phyloP scores from a whole-genome alignment of 2,113 vertebrate species.

The Hippocampus guttulatus region DNA sequence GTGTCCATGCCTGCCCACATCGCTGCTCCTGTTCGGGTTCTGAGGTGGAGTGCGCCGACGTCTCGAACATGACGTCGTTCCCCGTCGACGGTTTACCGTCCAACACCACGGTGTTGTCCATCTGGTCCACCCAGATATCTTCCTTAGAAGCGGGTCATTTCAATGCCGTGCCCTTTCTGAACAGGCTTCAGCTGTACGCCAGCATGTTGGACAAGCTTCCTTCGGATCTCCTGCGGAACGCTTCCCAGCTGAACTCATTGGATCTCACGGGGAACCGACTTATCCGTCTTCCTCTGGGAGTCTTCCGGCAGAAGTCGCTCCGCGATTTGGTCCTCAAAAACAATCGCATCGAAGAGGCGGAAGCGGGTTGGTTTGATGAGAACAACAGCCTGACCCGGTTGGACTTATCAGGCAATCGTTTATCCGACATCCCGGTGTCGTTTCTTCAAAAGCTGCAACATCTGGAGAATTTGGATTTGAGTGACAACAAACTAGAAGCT shows the following conservation, averaged over 20 bases:
- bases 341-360: slow-evolving; percentile 62
- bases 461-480: slow-evolving; percentile 72
- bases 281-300: slow-evolving; percentile 53
- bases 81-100: slow-evolving; percentile 55
- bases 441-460: slow-evolving; percentile 56
- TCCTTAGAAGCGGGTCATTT: slow-evolving; percentile 50
- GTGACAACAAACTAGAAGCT: slow-evolving; percentile 68
- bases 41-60: slow-evolving; percentile 62
- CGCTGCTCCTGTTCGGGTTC: slow-evolving; percentile 61
- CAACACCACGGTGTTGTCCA: slow-evolving; percentile 56
- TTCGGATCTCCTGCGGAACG: slow-evolving; percentile 45
- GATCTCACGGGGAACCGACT: slow-evolving; percentile 79
- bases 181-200: slow-evolving; percentile 77
- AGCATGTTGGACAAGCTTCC: slow-evolving; percentile 69
- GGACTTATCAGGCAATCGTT: slow-evolving; percentile 71
- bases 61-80: slow-evolving; percentile 47
- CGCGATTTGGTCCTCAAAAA: slow-evolving; percentile 68
- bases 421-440: slow-evolving; percentile 45
- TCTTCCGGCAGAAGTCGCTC: slow-evolving; percentile 62
- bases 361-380: slow-evolving; percentile 57
- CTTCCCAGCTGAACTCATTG: slow-evolving; percentile 62
- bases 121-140: slow-evolving; percentile 74
- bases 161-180: slow-evolving; percentile 54
- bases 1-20: slow-evolving; percentile 46
- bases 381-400: slow-evolving; percentile 65